Evolutionary conservation across 2,888 invertebrate species (phyloP).

Genomic region (Acrobasis suavella): DNA sequence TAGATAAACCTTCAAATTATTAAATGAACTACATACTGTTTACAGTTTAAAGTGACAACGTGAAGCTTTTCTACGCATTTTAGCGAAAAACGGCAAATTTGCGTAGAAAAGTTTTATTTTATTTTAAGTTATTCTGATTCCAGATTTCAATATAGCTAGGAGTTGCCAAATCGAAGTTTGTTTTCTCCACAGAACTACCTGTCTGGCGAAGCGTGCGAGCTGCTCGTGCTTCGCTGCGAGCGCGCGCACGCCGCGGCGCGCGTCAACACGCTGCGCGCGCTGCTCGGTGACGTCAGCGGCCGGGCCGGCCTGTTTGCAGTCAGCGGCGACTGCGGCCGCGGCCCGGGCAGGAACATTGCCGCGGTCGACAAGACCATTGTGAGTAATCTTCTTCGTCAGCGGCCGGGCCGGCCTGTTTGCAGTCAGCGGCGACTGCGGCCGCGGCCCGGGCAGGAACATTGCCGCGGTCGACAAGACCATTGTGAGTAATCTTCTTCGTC

Average conservation of each 20-base stretch:
- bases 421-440: neutral
- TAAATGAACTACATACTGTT: no score
- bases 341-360: constrained; percentile 37
- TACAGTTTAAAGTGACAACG: no score
- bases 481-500: constrained; percentile 50
- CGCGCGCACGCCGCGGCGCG: constrained; percentile 47
- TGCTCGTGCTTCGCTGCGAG: constrained; percentile 58
- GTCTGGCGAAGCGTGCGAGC: constrained; percentile 52
- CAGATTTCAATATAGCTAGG: no score
- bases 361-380: constrained; percentile 58
- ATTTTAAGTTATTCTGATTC: no score
- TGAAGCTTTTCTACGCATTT: no score
- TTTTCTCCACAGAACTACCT: constrained; percentile 43
- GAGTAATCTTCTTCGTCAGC: constrained; percentile 41
- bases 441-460: constrained; percentile 36
- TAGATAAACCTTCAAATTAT: no score
- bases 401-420: constrained; percentile 46
- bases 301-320: constrained; percentile 47
- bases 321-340: neutral
- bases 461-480: constrained; percentile 51
- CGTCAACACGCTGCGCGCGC: constrained; percentile 38
- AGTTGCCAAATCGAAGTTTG: no score
- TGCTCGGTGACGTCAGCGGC: constrained; percentile 42
- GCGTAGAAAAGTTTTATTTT: no score
- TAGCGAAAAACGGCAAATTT: no score